These are phyloP conservation scores for Drosophila pegasa DNA, from an alignment of 2,888 invertebrate species.

Conservation along the genomic window DNA sequence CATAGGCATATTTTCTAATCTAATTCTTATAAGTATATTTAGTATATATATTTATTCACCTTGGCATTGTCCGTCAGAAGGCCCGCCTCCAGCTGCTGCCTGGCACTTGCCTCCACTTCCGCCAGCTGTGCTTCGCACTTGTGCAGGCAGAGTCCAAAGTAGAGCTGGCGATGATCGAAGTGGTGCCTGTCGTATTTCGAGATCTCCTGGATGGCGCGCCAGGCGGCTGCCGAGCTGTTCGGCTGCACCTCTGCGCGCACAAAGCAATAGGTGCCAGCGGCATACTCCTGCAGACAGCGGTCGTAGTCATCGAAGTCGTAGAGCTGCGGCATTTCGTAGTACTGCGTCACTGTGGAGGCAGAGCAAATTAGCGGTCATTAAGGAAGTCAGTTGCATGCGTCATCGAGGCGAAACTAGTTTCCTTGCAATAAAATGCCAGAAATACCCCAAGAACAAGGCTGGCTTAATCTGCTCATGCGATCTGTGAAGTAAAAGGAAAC, in stretches of 20 bases:
- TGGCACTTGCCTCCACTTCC: conserved; percentile 37
- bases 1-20: neutral
- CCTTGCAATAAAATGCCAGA: conserved; percentile 22
- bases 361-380: conserved; percentile 25
- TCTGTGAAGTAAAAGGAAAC: conserved; percentile 55
- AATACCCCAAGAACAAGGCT: conserved; percentile 26
- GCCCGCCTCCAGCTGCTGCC: conserved; percentile 62
- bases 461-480: conserved; percentile 12
- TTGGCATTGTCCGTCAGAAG: conserved; percentile 74
- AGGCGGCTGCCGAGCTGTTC: conserved; percentile 61
- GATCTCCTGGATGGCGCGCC: conserved; percentile 76
- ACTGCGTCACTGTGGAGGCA: conserved; percentile 79
- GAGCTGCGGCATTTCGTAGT: conserved; percentile 83
- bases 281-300: conserved; percentile 79
- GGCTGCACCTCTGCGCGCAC: conserved; percentile 80
- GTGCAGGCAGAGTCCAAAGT: conserved; percentile 78
- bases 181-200: conserved; percentile 79
- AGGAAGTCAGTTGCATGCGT: conserved; percentile 29
- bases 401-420: conserved; percentile 44
- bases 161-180: conserved; percentile 80
- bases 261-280: conserved; percentile 77
- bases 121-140: conserved; percentile 69
- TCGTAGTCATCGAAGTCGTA: conserved; percentile 83
- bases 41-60: conserved; percentile 50
- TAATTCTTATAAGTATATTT: neutral